A percentile compares a stretch with the other conserved stretches of the same genome.
Conservation (phyloP, 2,797 vertebrate species). For the Cirrhinus molitorella region DNA sequence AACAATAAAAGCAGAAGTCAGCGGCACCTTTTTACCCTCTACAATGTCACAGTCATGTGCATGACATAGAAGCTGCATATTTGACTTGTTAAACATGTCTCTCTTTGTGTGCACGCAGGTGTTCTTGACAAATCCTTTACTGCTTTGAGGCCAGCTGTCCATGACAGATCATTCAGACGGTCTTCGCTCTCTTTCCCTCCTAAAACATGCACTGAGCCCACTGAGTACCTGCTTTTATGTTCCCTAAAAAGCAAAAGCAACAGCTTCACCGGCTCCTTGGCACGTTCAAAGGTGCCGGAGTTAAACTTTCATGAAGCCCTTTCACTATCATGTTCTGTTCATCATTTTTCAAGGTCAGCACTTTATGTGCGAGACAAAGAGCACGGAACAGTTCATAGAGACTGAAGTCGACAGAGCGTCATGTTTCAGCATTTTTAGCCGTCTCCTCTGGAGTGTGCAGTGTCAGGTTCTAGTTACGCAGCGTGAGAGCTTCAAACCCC, state of each 20-base stretch:
- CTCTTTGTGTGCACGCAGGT: constrained; percentile 67
- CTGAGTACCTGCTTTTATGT: background rate
- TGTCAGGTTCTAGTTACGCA: constrained; percentile 27
- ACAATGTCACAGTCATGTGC: constrained; percentile 37
- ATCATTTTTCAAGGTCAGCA: constrained; percentile 25
- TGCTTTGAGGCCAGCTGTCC: constrained; percentile 70
- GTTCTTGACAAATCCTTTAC: constrained; percentile 69
- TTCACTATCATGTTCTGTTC: constrained; percentile 11
- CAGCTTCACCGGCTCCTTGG: background rate
- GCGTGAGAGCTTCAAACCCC: constrained; percentile 17
- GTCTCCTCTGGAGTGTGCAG: constrained; percentile 22
- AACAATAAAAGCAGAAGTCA: constrained; percentile 11
- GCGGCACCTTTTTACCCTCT: constrained; percentile 1
- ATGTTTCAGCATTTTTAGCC: constrained; percentile 49
- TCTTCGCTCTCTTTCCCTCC: constrained; percentile 23
- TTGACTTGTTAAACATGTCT: constrained; percentile 32
- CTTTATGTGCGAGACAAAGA: constrained; percentile 30
- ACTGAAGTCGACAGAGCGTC: constrained; percentile 39
- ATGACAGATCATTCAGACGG: constrained; percentile 66
- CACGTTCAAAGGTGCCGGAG: background rate
- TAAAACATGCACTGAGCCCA: constrained; percentile 9
- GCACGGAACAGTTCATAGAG: background rate
- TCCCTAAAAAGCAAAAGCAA: background rate
- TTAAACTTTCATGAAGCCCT: constrained; percentile 58
- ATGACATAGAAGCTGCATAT: constrained; percentile 5